Base-by-base conservation (phyloP, 2,888 invertebrate genomes). In the Cataglyphis livida region DNA sequence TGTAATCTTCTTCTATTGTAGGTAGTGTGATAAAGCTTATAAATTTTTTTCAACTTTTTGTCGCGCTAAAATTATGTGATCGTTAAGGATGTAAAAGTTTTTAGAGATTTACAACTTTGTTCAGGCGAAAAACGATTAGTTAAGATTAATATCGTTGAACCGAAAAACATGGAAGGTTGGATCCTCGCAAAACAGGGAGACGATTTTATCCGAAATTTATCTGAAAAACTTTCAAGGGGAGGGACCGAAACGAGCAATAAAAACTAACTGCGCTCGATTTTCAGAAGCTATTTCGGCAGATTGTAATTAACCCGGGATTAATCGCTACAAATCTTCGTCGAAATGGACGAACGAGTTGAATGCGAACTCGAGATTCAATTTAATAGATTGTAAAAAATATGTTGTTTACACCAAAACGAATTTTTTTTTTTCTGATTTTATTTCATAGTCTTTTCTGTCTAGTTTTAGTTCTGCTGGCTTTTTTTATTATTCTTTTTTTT, bases 261-360 rank as follows among this genome's bases (percentile, higher is more conserved):
- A 71, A 71, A 71, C 73, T 35, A 18, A 21, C 44, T 44, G 15
- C 38, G 3, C 75, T 25, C 18, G 12, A 66, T 59, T 59, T 61
- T 44, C 35, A 25, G 25, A 0, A 78, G 44, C 71, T 78, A 54
- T 18, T 71, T 59, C 57, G 57, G 12, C 41, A 57, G 57, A 41
- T 44, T 44, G 12, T 59, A 79, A 79, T 79, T 73, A 61, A 51
- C 5, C 7, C 32, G 21, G 21, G 32, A 79, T 79, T 79, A 71
- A 79, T 79, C 44, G 59, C 59, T 44, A 21, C 5, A 41, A 68
- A 15, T 71, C 6, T 51, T 51, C 38, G 7, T 51, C 10, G 15
- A 71, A 64, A 59, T 5, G n/a, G 12, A n/a, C 25, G 25, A 35
- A 25, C 25, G 9, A n/a, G 10, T 15, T 44, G 71, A 35, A 12